Conservation (phyloP, 2,888 invertebrate genomes). For the Drosophila phalerata region DNA sequence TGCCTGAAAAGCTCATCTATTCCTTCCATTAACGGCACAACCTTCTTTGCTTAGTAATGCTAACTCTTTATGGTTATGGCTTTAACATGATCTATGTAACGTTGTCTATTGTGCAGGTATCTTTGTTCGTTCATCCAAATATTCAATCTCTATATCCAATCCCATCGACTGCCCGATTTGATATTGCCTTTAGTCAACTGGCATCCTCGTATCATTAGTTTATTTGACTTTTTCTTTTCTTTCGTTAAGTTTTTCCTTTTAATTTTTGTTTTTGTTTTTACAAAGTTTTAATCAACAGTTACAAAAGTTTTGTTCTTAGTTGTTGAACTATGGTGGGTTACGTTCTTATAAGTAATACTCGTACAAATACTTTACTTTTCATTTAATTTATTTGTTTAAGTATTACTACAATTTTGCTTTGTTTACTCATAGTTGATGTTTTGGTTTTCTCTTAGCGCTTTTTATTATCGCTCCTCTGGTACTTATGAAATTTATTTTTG, state of each 20-base stretch:
- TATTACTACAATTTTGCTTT: conserved; percentile 55
- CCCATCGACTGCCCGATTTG: conserved; percentile 46
- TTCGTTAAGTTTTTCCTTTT: conserved; percentile 7
- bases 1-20: conserved; percentile 14
- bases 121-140: conserved; percentile 3
- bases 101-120: conserved; percentile 37
- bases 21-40: conserved; percentile 35
- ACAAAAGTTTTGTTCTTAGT: conserved; percentile 77
- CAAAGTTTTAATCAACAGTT: conserved; percentile 65
- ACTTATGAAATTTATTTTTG: conserved; percentile 20
- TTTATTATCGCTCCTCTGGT: conserved; percentile 35
- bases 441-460: conserved; percentile 10
- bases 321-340: conserved; percentile 80
- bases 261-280: conserved; percentile 22
- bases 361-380: conserved; percentile 31
- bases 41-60: conserved; percentile 30
- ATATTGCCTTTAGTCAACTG: conserved; percentile 41
- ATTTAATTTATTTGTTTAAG: conserved; percentile 3
- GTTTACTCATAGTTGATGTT: conserved; percentile 54
- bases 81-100: conserved; percentile 28
- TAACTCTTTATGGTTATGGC: conserved; percentile 28
- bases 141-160: neutral
- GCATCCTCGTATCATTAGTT: conserved; percentile 37
- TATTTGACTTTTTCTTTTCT: conserved; percentile 16
- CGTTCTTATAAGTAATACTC: conserved; percentile 74